These are phyloP conservation scores for Rhinopomastus cyanomelas DNA, from an alignment of 2,113 vertebrate genomes.

Conservation along the genomic window DNA sequence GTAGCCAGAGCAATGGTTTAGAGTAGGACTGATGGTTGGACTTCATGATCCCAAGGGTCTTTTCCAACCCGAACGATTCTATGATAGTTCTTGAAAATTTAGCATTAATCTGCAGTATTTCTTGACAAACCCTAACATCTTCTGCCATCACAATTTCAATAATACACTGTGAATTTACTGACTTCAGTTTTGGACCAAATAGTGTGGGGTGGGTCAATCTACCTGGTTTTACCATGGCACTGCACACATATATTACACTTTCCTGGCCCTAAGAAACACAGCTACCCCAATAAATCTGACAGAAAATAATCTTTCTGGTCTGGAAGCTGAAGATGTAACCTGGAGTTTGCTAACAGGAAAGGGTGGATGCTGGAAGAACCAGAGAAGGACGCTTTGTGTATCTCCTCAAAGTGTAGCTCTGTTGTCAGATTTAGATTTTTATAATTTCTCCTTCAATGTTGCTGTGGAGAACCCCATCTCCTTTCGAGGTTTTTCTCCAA, in stretches of 20 bases:
- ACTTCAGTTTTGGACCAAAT: not conserved
- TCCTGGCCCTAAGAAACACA: not conserved
- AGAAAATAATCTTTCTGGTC: not conserved
- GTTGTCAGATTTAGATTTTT: not conserved
- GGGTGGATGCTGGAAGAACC: not conserved
- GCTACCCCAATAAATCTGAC: not conserved
- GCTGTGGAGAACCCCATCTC: not conserved
- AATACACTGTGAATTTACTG: not conserved
- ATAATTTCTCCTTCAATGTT: not conserved
- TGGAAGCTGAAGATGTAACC: not conserved
- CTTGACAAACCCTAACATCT: not conserved
- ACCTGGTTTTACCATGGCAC: not conserved
- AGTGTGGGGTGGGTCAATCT: not conserved
- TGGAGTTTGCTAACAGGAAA: not conserved
- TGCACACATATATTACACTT: not conserved
- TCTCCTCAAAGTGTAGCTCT: not conserved
- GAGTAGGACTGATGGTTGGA: too few relatives aligned
- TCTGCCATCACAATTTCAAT: not conserved
- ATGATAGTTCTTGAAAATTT: not conserved
- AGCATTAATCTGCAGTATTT: not conserved
- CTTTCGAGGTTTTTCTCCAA: not conserved
- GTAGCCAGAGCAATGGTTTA: not conserved
- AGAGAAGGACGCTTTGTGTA: not conserved
- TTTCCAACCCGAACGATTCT: too few relatives aligned
- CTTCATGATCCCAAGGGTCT: too few relatives aligned